Percentiles rank a stretch among this genome's conserved stretches.
These are phyloP conservation scores for Helicolenus hilgendorfi DNA, from an alignment of 2,797 vertebrate genomes.

Conservation along the genomic window DNA sequence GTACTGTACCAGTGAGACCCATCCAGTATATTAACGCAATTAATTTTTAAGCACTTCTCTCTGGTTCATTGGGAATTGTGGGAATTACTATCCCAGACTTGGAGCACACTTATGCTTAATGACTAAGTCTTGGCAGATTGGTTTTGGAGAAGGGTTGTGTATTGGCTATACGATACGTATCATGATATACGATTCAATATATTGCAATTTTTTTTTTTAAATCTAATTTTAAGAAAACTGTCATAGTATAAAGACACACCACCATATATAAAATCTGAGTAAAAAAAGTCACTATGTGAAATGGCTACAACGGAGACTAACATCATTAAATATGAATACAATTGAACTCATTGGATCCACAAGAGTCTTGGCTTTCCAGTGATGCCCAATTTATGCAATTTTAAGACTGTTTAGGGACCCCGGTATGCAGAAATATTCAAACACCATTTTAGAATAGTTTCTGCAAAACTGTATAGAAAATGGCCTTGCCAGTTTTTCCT, in stretches of 20 bases:
- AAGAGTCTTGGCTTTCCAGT: background rate
- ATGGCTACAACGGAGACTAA: background rate
- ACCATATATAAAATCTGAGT: too few species aligned
- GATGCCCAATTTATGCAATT: background rate
- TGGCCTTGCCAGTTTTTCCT: too few species aligned
- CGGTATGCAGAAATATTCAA: background rate
- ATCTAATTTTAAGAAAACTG: background rate
- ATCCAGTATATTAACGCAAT: slow-evolving; percentile 26
- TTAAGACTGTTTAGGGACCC: background rate
- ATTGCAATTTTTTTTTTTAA: too few species aligned
- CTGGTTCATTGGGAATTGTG: slow-evolving; percentile 46
- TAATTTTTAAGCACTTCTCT: slow-evolving; percentile 27
- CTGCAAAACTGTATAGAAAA: background rate
- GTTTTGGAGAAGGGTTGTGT: background rate
- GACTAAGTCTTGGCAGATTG: slow-evolving; percentile 33
- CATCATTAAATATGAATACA: background rate
- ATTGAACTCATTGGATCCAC: background rate
- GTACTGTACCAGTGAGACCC: background rate
- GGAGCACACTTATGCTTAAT: slow-evolving; percentile 5
- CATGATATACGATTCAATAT: too few species aligned
- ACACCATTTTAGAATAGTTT: background rate
- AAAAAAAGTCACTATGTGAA: background rate
- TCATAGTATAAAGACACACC: background rate
- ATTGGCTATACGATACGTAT: background rate
- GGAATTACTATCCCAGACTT: slow-evolving; percentile 31